Conservation (phyloP, 2,888 invertebrate genomes). For the Furcula furcula region DNA sequence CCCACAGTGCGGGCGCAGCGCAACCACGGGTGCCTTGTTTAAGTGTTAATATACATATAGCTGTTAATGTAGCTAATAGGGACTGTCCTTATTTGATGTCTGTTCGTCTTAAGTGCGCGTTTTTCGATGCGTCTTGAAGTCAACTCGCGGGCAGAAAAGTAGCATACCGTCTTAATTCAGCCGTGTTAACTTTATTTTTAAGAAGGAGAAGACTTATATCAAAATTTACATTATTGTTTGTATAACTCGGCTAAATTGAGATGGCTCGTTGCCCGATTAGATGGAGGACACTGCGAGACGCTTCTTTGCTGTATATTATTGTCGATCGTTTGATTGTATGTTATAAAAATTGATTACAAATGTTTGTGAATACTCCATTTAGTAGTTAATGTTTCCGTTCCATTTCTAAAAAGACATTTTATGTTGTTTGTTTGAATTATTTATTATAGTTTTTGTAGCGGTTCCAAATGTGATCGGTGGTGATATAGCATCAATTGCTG, state of each 20-base stretch:
- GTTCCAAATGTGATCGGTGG: not conserved
- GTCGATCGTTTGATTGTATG: not conserved
- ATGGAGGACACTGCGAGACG: not conserved
- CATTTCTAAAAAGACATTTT: constrained; percentile 30
- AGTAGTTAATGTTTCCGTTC: constrained; percentile 19
- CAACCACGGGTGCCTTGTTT: constrained; percentile 32
- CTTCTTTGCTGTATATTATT: not conserved
- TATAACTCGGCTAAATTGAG: too few species aligned
- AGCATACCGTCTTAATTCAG: too few species aligned
- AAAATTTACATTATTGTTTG: too few species aligned
- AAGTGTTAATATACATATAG: constrained; percentile 6
- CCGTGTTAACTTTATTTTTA: too few species aligned
- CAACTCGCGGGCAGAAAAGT: not conserved
- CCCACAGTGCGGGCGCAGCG: constrained; percentile 1
- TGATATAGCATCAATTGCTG: not conserved
- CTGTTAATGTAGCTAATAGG: constrained; percentile 2
- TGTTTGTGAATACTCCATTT: constrained; percentile 7
- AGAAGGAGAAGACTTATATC: too few species aligned
- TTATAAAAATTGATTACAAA: not conserved
- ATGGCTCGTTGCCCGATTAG: too few species aligned
- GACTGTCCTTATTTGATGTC: constrained; percentile 6
- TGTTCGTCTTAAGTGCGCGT: not conserved
- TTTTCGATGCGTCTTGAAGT: not conserved
- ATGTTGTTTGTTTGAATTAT: not conserved
- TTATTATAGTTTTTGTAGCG: not conserved